A percentile compares a stretch with the other conserved stretches of the same genome.
Evolutionary conservation across 2,113 vertebrate genomes (phyloP).

Genomic region (Pseudopodoces humilis): DNA sequence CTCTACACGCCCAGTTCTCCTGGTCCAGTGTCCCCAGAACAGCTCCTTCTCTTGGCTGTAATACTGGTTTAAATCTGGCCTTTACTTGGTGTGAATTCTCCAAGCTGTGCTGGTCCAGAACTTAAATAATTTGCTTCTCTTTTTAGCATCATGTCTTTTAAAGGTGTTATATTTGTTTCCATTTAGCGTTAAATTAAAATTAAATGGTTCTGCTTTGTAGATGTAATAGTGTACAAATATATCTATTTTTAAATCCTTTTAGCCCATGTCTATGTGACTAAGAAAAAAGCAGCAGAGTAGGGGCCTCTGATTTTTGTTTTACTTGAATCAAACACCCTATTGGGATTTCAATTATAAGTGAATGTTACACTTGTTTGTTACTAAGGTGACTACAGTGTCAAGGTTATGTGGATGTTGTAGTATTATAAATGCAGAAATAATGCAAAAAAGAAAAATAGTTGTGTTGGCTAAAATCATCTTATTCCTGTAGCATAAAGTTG

Average conservation of each 20-base stretch:
- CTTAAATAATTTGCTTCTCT: constrained; percentile 40
- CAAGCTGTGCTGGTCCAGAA: background rate
- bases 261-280: background rate
- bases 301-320: constrained; percentile 6
- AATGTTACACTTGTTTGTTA: constrained; percentile 52
- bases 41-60: background rate
- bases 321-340: constrained; percentile 20
- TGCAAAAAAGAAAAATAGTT: constrained; percentile 49
- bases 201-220: constrained; percentile 4
- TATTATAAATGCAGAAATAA: constrained; percentile 40
- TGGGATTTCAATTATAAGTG: constrained; percentile 45
- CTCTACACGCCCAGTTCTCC: background rate
- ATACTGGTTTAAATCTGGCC: background rate
- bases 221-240: constrained; percentile 43
- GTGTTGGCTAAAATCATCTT: constrained; percentile 40
- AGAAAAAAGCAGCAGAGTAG: background rate
- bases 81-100: background rate
- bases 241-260: constrained; percentile 28
- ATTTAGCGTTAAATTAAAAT: constrained; percentile 30
- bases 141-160: constrained; percentile 22
- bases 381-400: constrained; percentile 57
- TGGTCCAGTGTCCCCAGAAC: fast-evolving
- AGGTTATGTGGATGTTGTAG: constrained; percentile 32
- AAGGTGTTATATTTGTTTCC: constrained; percentile 50
- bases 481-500: constrained; percentile 37